Evolutionary conservation across 2,113 vertebrate genomes (phyloP), one percentile per base, ranked within the genome.

Genomic region (Aspiorhynchus laticeps): DNA sequence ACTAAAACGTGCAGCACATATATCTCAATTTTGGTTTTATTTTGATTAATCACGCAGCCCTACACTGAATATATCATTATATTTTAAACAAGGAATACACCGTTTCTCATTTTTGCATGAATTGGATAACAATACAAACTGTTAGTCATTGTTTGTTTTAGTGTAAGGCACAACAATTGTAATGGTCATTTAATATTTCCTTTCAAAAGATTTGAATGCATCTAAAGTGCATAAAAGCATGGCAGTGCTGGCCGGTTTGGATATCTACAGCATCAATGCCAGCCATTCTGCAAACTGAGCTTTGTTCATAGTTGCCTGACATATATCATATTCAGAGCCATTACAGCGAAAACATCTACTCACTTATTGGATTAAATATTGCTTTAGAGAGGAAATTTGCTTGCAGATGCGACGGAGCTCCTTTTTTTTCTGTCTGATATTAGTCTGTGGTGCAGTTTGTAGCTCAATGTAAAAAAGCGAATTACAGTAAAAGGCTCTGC

Each of bases 311-410:
- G 89, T 92, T 93, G 91, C 93, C 91, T 93, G 92, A 93, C 93
- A 90, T 86, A 92, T 93, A 94, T 95, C 94, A 93, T 93, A 93
- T 95, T 95, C 93, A 90, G 89, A 93, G 92, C 93, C 92, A 95
- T 95, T 95, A 95, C 89, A 28, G 89, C 88, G 92, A 93, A 91
- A 94, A 95, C 93, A 92, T 90, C 90, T 90, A 92, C 91, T 94
- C 92, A 93, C 93, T 95, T 94, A 95, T 95, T 93, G 89, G 92
- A 93, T 93, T 91, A 92, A 94, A 94, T 95, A 94, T 93, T 91
- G 92, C 93, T 95, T 94, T 93, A 92, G 92, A 94, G 93, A 93
- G 94, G 93, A 94, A 93, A 94, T 94, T 92, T 92, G 92, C 91
- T 95, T 89, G 80, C 88, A 89, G 89, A 91, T 48, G 63, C 91